A percentile compares a stretch with the other conserved stretches of the same genome.
Conservation (phyloP, 2,888 invertebrate genomes). For the Reticulitermes lucifugus region DNA sequence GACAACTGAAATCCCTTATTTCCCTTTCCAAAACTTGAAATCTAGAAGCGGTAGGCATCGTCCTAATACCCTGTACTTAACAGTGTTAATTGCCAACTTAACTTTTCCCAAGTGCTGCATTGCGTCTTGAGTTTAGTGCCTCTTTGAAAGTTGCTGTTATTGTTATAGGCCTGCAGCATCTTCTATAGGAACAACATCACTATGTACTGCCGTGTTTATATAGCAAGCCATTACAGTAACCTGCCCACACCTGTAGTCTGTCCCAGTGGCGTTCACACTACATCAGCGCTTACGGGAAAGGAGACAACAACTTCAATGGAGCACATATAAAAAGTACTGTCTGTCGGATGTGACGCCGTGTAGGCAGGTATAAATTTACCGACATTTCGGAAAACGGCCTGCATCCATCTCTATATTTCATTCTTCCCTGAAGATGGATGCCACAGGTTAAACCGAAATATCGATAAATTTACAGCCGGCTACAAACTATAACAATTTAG, state of each 20-base stretch:
- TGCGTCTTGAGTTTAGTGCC: slow-evolving; percentile 47
- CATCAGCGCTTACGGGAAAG: too few species aligned
- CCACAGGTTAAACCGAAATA: too few species aligned
- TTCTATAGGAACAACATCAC: slow-evolving; percentile 18
- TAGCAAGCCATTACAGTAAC: slow-evolving; percentile 9
- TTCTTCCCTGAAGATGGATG: too few species aligned
- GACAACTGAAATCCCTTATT: slow-evolving; percentile 53
- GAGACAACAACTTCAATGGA: too few species aligned
- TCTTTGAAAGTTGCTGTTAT: slow-evolving; percentile 45
- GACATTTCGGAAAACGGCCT: too few species aligned
- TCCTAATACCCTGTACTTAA: slow-evolving; percentile 53
- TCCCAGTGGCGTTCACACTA: neutral
- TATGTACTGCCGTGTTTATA: slow-evolving; percentile 19
- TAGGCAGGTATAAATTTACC: too few species aligned
- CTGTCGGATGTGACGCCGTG: too few species aligned
- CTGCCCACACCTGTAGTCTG: slow-evolving; percentile 22
- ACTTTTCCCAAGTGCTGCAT: slow-evolving; percentile 53
- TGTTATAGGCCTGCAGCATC: slow-evolving; percentile 35
- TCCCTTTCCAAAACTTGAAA: slow-evolving; percentile 47
- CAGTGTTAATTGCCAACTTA: slow-evolving; percentile 54
- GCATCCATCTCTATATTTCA: too few species aligned
- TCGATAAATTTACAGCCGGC: too few species aligned
- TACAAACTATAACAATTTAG: too few species aligned
- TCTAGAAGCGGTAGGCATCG: slow-evolving; percentile 40
- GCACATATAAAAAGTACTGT: too few species aligned